These are phyloP conservation scores for Phallusia fumigata DNA, from an alignment of 23 tunicate genomes.

Conservation along the genomic window DNA sequence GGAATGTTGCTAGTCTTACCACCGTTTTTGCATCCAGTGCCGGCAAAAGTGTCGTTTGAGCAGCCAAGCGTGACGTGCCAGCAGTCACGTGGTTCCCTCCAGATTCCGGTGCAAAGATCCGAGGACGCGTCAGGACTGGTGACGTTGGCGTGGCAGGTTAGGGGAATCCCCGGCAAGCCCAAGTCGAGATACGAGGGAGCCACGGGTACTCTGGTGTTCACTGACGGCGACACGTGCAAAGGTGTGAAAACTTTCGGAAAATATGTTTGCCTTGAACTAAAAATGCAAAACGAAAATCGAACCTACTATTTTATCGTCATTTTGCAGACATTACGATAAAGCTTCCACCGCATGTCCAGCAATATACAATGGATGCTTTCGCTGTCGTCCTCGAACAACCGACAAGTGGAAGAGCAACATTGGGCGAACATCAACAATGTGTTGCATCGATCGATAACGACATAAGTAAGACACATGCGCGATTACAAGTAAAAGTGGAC, in stretches of 20 bases:
- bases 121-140: slow-evolving; percentile 58
- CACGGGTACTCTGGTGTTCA: slow-evolving; percentile 59
- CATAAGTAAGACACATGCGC: slow-evolving; percentile 36
- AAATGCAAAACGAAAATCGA: not conserved
- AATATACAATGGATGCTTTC: slow-evolving; percentile 47
- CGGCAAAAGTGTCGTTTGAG: slow-evolving; percentile 55
- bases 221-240: slow-evolving; percentile 66
- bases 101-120: slow-evolving; percentile 66
- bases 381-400: slow-evolving; percentile 78
- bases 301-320: too few species aligned
- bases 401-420: slow-evolving; percentile 65
- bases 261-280: not conserved
- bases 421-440: slow-evolving; percentile 72
- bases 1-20: not conserved
- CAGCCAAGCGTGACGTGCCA: slow-evolving; percentile 37
- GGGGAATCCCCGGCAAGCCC: slow-evolving; percentile 74
- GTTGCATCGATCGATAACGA: slow-evolving; percentile 64
- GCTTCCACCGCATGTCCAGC: slow-evolving; percentile 52
- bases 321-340: slow-evolving; percentile 41
- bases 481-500: not conserved
- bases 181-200: slow-evolving; percentile 73
- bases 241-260: slow-evolving; percentile 22
- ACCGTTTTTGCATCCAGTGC: slow-evolving; percentile 42
- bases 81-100: slow-evolving; percentile 74
- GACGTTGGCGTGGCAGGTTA: slow-evolving; percentile 65